Base-by-base conservation (phyloP, 1,140 invertebrate species). In the Trichonephila clavata region DNA sequence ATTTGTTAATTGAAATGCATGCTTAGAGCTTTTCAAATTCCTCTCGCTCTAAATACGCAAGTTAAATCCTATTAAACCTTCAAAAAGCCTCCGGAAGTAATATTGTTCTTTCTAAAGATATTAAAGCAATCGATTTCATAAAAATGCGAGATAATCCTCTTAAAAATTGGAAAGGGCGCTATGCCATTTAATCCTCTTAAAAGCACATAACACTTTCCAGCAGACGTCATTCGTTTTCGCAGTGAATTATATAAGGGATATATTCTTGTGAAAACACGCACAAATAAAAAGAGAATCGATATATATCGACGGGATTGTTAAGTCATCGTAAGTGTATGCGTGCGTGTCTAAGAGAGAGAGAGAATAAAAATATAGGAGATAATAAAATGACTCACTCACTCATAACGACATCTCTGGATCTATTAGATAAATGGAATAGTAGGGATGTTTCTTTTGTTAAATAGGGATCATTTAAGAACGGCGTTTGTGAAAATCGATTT, bases 1-100 rank as follows among this genome's bases (percentile, higher is more conserved):
- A 18, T 77, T 77, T 32, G 68, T 77, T 77, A 77, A 77, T 77
- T 77, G 68, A 77, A 77, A 32, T 77, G 14, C 27, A 77, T 14
- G 10, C 68, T 32, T 14, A 18, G 7, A 32, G 3, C 2, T 77
- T 4, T 77, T 10, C 32, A 39, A 77, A 77, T 77, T 18, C 21
- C 18, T 71, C 16, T 77, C 32, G 27, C 32, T 77, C 27, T 18
- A 77, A 77, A 77, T 77, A 77, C 5, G 14, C 16, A 13, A 77
- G 32, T 18, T 27, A 77, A 32, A 77, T 77, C 68, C 68, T 20
- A 77, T 77, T 77, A 77, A 77, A 32, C 3, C 68, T 16, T 32
- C 14, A 6, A 77, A 77, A 77, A 77, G 68, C 32, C 24, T 77
- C 8, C 7, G 6, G 16, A 77, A 77, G 18, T 77, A 20, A 18